These are phyloP conservation scores for Drosophila neoperkinsi DNA, from an alignment of 2,888 invertebrate genomes.

Conservation along the genomic window DNA sequence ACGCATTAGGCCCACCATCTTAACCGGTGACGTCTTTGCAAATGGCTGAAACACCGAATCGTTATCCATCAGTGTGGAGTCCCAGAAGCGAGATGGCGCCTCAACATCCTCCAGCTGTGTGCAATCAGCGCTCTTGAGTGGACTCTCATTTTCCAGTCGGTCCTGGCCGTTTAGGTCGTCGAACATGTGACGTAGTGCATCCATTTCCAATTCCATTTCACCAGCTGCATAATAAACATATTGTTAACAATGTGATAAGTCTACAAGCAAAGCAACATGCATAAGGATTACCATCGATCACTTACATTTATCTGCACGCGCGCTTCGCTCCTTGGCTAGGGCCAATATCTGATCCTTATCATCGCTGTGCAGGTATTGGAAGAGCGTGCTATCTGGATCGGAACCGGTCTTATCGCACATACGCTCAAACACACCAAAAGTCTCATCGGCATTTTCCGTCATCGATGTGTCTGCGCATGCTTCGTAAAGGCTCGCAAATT, in stretches of 20 bases:
- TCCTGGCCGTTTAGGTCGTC: conserved; percentile 61
- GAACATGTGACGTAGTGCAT: conserved; percentile 74
- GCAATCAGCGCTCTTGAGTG: conserved; percentile 68
- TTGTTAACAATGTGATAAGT: background rate
- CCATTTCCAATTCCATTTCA: conserved; percentile 71
- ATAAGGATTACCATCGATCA: background rate
- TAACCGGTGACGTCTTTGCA: conserved; percentile 81
- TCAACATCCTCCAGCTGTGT: conserved; percentile 84
- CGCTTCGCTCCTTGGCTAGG: conserved; percentile 51
- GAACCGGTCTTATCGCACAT: conserved; percentile 84
- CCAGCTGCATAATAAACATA: conserved; percentile 18
- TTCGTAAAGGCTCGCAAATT: background rate
- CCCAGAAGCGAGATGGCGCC: conserved; percentile 84
- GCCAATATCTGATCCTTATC: conserved; percentile 67
- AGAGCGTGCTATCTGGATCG: conserved; percentile 83
- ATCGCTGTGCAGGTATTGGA: conserved; percentile 79
- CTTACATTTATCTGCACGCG: conserved; percentile 39
- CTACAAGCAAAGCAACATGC: background rate
- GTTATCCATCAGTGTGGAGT: conserved; percentile 58
- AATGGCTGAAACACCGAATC: conserved; percentile 31
- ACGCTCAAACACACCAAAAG: conserved; percentile 81
- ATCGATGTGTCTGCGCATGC: background rate
- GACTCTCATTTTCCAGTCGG: conserved; percentile 65
- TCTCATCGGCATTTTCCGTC: conserved; percentile 61
- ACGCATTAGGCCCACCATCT: conserved; percentile 83